Conservation (phyloP, 92 coral and sea anemone genomes). For the Hydrozoanthus gracilis region DNA sequence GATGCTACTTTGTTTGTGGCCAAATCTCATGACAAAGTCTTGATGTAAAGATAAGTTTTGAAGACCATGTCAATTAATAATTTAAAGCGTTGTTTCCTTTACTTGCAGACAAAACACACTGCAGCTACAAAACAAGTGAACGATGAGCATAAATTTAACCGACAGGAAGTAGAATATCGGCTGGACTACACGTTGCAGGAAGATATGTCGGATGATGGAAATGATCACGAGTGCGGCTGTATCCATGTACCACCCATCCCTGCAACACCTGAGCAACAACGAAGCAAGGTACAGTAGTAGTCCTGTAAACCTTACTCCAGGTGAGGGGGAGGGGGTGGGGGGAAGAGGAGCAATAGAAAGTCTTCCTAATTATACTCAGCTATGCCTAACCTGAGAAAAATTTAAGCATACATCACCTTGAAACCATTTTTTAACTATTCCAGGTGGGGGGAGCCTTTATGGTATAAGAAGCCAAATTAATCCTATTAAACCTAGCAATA, state of each 20-base stretch:
- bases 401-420: too few species aligned
- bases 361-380: too few species aligned
- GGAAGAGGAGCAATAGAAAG: background rate
- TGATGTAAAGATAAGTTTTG: too few species aligned
- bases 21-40: too few species aligned
- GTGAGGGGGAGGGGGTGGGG: background rate
- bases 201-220: conserved; percentile 73
- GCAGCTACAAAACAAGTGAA: conserved; percentile 11
- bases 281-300: conserved; percentile 75
- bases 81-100: background rate
- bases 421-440: too few species aligned
- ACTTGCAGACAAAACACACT: conserved; percentile 14
- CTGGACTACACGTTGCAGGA: conserved; percentile 73
- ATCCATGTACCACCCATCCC: conserved; percentile 82
- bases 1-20: too few species aligned
- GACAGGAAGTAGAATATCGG: conserved; percentile 66
- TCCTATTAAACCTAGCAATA: too few species aligned
- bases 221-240: conserved; percentile 72
- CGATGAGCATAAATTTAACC: conserved; percentile 12
- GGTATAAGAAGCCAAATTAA: too few species aligned
- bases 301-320: background rate
- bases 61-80: too few species aligned
- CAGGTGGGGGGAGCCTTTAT: too few species aligned
- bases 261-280: conserved; percentile 77
- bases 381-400: too few species aligned